A percentile compares a stretch with the other conserved stretches of the same genome.
phyloP scores from a whole-genome alignment of 2,888 invertebrate species.

The Drosophila rubida region DNA sequence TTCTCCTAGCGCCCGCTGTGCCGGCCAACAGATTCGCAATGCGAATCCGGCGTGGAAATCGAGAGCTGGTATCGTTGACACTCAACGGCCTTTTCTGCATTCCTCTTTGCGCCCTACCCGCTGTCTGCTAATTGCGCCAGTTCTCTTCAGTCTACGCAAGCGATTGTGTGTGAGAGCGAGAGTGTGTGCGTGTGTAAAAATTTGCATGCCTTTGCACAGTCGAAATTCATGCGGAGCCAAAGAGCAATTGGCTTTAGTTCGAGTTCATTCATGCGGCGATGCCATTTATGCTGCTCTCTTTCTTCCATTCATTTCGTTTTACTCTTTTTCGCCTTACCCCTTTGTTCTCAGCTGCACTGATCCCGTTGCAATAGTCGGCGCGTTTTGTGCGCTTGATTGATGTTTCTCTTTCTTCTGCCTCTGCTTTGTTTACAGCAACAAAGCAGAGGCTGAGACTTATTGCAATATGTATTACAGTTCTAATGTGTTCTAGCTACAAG shows the following conservation, averaged over 20 bases:
- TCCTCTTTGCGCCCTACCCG: slow-evolving; percentile 25
- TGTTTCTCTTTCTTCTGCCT: slow-evolving; percentile 20
- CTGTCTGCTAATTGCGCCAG: slow-evolving; percentile 58
- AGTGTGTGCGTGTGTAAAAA: slow-evolving; percentile 37
- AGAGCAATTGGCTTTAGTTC: slow-evolving; percentile 48
- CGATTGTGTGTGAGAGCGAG: no score
- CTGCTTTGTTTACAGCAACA: neutral
- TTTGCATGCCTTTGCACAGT: slow-evolving; percentile 69
- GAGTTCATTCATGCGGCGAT: slow-evolving; percentile 52
- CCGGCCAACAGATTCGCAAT: slow-evolving; percentile 57
- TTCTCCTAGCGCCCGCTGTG: slow-evolving; percentile 61
- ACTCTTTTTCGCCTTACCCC: slow-evolving; percentile 41
- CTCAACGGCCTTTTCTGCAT: slow-evolving; percentile 7
- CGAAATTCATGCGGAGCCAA: slow-evolving; percentile 15
- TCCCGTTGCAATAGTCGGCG: slow-evolving; percentile 38
- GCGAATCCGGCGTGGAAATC: slow-evolving; percentile 44
- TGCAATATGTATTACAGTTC: neutral
- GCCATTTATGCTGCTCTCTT: slow-evolving; percentile 14
- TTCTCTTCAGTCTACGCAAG: neutral
- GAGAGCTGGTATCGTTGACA: slow-evolving; percentile 58
- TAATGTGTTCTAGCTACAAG: neutral
- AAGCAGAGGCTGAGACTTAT: neutral
- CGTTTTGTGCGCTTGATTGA: slow-evolving; percentile 37
- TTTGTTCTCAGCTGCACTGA: slow-evolving; percentile 43
- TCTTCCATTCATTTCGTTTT: slow-evolving; percentile 1